Conservation (phyloP, 2,797 vertebrate genomes). For the Dendrocincla tyrannina region DNA sequence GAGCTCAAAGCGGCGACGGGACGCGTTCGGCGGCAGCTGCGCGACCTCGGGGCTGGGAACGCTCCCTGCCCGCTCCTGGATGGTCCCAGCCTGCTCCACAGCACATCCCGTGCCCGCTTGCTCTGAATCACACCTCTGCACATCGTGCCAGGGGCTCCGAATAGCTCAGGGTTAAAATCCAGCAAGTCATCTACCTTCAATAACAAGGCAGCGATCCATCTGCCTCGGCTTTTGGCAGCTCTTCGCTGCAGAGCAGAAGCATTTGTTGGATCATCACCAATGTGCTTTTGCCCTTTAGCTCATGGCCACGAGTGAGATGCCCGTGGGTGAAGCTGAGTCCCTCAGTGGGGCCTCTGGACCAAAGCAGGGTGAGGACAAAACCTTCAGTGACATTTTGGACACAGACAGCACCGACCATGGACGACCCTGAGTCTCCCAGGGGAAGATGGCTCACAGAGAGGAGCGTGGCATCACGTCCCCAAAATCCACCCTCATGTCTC, state of each 20-base stretch:
- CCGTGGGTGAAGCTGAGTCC: accelerated
- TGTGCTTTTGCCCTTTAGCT: neutral
- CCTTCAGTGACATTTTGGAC: neutral
- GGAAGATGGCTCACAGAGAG: neutral
- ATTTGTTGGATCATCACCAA: neutral
- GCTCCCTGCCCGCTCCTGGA: neutral
- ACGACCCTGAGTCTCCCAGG: neutral
- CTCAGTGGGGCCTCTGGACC: neutral
- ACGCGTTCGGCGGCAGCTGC: neutral
- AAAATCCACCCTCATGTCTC: accelerated
- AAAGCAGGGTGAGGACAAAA: neutral
- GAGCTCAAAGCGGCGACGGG: neutral
- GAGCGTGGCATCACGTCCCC: neutral
- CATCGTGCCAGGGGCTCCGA: neutral
- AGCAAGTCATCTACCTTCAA: neutral
- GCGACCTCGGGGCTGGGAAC: neutral
- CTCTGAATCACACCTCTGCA: accelerated
- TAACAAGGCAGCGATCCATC: neutral
- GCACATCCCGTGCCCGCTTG: accelerated
- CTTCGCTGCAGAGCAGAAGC: neutral
- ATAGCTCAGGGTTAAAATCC: neutral
- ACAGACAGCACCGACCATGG: accelerated
- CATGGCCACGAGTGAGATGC: accelerated
- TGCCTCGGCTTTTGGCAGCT: neutral
- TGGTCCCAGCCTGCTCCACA: neutral